Base-by-base conservation (phyloP, 2,888 invertebrate species). In the Cheilosia vulpina region DNA sequence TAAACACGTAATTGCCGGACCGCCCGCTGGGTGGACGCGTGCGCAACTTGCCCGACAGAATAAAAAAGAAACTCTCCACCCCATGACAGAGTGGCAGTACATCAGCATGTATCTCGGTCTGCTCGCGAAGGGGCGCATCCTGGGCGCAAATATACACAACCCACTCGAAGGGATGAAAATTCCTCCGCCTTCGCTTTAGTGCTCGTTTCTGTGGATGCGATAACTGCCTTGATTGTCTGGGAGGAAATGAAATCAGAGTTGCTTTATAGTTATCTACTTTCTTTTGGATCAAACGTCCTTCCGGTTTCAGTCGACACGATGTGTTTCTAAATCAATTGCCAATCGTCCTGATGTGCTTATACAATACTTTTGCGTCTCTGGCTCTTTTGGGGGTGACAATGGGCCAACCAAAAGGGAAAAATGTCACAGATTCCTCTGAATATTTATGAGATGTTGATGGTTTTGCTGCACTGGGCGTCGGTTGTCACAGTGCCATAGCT, bases 1-100 rank as follows among this genome's bases (percentile, higher is more conserved):
- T 87, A 87, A 87, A 87, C 82, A 82, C 79, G 82, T 88, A 88
- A 88, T 89, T 88, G 88, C 88, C 81, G 88, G 88, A 88, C 88
- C 88, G 87, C 88, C 88, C 78, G 88, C 47, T 85, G 88, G 69
- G 72, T 63, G 82, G 78, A 88, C 88, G 88, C 88, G 87, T 88
- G 88, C 88, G 87, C 84, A 73, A 77, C 82, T 72, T 69, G 45
- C 19, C 72, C 52, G 11, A 77, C 27, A 53, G 31, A 41, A 57
- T 31, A 43, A 13, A 43, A 52, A 52, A 4, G 41, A 34, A 52
- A 43, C 27, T 15, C 34, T 58, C 31, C 62, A 78, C 62, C 62
- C 63, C 63, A 13, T 27, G 19, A 17, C 63, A 34, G 34, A 41
- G 60, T 27, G 24, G 21, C 34, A 71, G n/a, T 55, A 13, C 13